Conservation (phyloP, 2,797 vertebrate genomes). For the Darevskia mixta region DNA sequence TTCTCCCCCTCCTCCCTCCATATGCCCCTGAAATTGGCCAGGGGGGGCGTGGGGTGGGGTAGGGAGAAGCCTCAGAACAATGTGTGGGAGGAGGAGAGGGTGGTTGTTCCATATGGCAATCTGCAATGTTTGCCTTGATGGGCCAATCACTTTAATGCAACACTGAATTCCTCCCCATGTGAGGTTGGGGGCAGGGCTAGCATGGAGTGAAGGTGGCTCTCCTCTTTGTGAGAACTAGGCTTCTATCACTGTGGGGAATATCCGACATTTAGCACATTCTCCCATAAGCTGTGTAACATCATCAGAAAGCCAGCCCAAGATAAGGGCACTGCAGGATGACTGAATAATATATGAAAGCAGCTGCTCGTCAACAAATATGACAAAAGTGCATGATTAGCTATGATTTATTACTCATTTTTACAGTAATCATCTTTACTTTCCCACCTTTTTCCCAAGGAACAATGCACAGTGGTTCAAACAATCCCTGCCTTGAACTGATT, state of each 20-base stretch:
- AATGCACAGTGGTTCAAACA: background rate
- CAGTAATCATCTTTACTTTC: background rate
- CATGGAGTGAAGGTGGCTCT: background rate
- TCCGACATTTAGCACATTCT: background rate
- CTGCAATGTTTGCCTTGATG: too few relatives aligned
- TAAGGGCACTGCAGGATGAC: background rate
- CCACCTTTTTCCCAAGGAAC: background rate
- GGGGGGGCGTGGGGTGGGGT: too few relatives aligned
- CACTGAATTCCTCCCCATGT: too few relatives aligned
- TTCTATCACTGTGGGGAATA: background rate
- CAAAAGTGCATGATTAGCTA: background rate
- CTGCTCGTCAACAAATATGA: background rate
- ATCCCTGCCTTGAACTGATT: background rate
- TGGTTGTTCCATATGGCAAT: too few relatives aligned
- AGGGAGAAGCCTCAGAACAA: too few relatives aligned
- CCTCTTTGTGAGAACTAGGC: background rate
- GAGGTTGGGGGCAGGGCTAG: too few relatives aligned
- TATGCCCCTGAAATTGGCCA: too few relatives aligned
- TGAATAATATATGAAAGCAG: background rate
- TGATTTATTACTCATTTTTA: background rate
- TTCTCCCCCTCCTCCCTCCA: too few relatives aligned
- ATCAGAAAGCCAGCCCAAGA: conserved; percentile 1
- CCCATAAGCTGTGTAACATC: background rate
- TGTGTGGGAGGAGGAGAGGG: too few relatives aligned
- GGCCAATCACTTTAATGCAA: too few relatives aligned